phyloP scores from a whole-genome alignment of 2,797 vertebrate genomes.

The Molothrus aeneus region DNA sequence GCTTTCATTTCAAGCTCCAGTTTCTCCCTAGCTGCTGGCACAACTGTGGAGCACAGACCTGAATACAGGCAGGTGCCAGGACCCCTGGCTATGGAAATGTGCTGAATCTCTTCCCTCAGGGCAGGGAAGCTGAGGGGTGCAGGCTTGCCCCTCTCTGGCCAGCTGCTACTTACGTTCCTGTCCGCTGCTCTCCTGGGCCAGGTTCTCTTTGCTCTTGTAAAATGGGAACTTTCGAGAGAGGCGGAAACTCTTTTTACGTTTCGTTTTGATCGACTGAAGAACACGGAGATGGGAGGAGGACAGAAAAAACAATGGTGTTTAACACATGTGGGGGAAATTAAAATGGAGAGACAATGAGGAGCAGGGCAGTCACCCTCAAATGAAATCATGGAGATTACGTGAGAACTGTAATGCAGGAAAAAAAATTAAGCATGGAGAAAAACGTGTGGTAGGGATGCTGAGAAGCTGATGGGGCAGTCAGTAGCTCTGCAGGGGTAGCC shows the following conservation, averaged over 20 bases:
- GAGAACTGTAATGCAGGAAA: conserved; percentile 72
- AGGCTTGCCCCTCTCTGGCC: conserved; percentile 64
- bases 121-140: not conserved
- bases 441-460: conserved; percentile 62
- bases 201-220: conserved; percentile 99
- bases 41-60: not conserved
- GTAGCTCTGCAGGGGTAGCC: conserved; percentile 60
- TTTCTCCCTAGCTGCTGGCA: not conserved
- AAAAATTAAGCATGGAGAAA: conserved; percentile 73
- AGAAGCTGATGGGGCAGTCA: conserved; percentile 49
- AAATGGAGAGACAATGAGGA: conserved; percentile 78
- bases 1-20: not conserved
- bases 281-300: conserved; percentile 81
- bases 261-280: conserved; percentile 98
- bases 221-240: conserved; percentile 99
- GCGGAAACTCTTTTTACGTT: conserved; percentile 99
- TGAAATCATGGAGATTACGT: conserved; percentile 77
- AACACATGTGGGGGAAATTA: conserved; percentile 75
- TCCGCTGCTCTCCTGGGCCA: conserved; percentile 95
- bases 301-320: conserved; percentile 78
- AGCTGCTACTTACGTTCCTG: conserved; percentile 96
- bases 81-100: not conserved
- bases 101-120: not conserved
- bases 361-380: conserved; percentile 68
- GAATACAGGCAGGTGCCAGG: not conserved